Evolutionary conservation across 2,888 invertebrate species (phyloP).

Genomic region (Drosophila kuntzei): DNA sequence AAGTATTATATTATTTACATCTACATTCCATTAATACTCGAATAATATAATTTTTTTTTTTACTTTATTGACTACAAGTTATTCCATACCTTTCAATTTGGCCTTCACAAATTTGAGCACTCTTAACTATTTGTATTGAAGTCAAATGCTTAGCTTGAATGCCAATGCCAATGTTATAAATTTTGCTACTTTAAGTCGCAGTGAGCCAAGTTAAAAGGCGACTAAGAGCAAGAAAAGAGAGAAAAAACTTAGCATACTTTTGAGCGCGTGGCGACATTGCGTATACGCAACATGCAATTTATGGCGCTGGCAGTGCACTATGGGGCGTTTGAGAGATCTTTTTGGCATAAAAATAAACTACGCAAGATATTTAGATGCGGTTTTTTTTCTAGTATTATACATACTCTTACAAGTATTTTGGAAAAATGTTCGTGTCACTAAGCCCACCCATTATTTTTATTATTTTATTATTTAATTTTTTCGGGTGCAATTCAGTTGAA

Average conservation of each 20-base stretch:
- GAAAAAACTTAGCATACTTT: conserved; percentile 48
- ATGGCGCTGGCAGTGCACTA: conserved; percentile 42
- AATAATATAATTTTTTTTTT: neutral
- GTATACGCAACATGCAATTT: conserved; percentile 62
- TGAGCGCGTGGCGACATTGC: conserved; percentile 47
- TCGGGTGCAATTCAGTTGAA: too few species aligned
- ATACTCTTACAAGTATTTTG: too few species aligned
- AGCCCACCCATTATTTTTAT: too few species aligned
- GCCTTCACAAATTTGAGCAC: neutral
- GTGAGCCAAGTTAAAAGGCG: conserved; percentile 17
- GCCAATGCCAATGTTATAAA: conserved; percentile 26
- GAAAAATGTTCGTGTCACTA: too few species aligned
- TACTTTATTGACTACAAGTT: neutral
- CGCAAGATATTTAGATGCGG: too few species aligned
- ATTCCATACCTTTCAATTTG: too few species aligned
- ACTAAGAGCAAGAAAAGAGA: neutral
- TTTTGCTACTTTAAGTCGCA: conserved; percentile 22
- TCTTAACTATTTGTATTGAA: neutral
- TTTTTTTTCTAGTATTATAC: too few species aligned
- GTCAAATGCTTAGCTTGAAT: conserved; percentile 10
- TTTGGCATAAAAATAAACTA: too few species aligned
- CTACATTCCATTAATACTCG: neutral
- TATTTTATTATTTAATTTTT: too few species aligned
- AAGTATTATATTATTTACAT: too few species aligned
- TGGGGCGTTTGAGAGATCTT: too few species aligned